Base-by-base conservation (phyloP, 2,113 vertebrate species). In the Misgurnus mizolepis region DNA sequence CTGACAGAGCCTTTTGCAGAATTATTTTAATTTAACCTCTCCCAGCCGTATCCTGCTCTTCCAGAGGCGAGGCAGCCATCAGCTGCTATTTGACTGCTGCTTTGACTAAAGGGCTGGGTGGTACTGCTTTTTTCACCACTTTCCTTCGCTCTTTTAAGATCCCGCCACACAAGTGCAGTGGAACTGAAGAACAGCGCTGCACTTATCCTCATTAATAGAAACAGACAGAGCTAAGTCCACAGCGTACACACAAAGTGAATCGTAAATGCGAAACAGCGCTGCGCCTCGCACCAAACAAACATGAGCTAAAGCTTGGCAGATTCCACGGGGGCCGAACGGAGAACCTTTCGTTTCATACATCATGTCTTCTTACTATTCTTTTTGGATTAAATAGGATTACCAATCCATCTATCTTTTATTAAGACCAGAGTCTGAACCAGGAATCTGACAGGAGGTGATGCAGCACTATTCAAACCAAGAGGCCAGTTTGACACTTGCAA, bases 341-440 rank as follows among this genome's bases (percentile, higher is more conserved):
- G 84, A 79, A 39, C 55, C 27, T 50, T 88, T 85, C 77, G 89
- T 88, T 89, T 90, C 89, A 90, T 90, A 91, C 88, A 89, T 86
- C 82, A 88, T 85, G 85, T 78, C 79, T 87, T 84, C 83, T 85
- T 87, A 82, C 86, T 81, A 87, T 85, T 88, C 88, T 87, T 82
- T 81, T 58, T 82, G 89, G 90, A 92, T 92, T 91, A 90, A 83
- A 76, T 85, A 88, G 90, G 90, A 93, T 93, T 92, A 93, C 89
- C 88, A 90, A 84, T 87, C 85, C 85, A 41, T 89, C 86, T 86
- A 89, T 89, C 91, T 86, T 90, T 92, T 89, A 92, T 91, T 90
- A 91, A 91, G 90, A 90, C 88, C 77, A 88, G 86, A 86, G 84
- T 86, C 39, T 68, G 50, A 84, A 89, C 87, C 85, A 85, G 72